phyloP scores from a whole-genome alignment of 37 sponge, comb jelly and placozoan species.

The Chondrosia reniformis region DNA sequence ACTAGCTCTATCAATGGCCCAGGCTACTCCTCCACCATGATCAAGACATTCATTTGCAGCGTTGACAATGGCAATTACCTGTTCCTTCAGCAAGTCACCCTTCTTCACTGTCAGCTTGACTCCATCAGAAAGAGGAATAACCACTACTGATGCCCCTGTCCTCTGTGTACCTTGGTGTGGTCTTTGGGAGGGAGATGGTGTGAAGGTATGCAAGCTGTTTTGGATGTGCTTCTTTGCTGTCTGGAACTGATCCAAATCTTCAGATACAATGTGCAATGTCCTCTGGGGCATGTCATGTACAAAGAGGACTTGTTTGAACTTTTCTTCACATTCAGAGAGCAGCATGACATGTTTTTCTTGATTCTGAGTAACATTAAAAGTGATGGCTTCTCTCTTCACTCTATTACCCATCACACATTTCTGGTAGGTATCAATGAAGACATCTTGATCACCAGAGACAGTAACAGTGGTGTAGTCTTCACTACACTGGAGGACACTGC shows the following conservation, averaged over 20 bases:
- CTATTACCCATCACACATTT: too few relatives aligned
- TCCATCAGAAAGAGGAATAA: neutral
- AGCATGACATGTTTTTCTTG: too few relatives aligned
- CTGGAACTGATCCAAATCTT: neutral
- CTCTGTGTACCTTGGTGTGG: too few relatives aligned
- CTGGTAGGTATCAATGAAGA: too few relatives aligned
- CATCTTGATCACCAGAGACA: too few relatives aligned
- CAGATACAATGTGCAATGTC: neutral
- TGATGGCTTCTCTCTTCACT: too few relatives aligned
- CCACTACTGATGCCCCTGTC: neutral
- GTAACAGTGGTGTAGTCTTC: too few relatives aligned
- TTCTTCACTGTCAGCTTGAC: slow-evolving; percentile 42
- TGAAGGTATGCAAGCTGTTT: neutral
- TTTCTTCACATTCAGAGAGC: too few relatives aligned
- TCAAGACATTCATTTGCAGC: slow-evolving; percentile 58
- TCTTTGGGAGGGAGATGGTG: neutral
- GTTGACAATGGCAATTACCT: slow-evolving; percentile 63
- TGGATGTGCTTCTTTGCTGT: neutral
- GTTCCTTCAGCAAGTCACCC: slow-evolving; percentile 47
- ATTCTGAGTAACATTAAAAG: too few relatives aligned
- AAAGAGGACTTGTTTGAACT: neutral
- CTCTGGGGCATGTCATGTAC: neutral
- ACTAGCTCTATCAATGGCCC: slow-evolving; percentile 53
- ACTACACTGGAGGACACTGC: too few relatives aligned
- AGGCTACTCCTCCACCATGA: slow-evolving; percentile 69